phyloP scores from a whole-genome alignment of 2,888 invertebrate genomes.

The Perizoma flavofasciatum region DNA sequence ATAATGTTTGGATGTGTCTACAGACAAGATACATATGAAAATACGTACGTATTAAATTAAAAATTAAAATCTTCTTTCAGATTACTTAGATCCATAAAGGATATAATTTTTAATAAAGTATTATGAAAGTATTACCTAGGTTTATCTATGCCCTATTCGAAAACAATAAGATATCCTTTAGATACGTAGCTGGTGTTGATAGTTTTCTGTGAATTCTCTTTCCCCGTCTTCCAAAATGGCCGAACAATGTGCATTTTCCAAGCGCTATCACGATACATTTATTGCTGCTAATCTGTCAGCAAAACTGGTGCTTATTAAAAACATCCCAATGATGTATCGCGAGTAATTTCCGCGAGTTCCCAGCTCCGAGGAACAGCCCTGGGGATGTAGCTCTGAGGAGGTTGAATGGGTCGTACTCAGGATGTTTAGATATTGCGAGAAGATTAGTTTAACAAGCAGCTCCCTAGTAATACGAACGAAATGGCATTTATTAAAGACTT shows the following conservation, averaged over 20 bases:
- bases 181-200: neutral
- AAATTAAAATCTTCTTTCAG: no score
- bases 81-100: no score
- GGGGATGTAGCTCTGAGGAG: constrained; percentile 29
- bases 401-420: constrained; percentile 10
- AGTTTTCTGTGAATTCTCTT: neutral
- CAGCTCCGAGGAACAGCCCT: constrained; percentile 31
- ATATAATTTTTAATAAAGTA: no score
- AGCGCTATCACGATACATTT: constrained; percentile 22
- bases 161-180: no score
- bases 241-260: constrained; percentile 6
- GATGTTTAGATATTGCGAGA: neutral
- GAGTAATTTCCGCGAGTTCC: constrained; percentile 67
- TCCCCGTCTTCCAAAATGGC: neutral
- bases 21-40: no score
- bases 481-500: no score
- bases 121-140: no score
- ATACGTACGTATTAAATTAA: no score
- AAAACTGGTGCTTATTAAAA: constrained; percentile 72
- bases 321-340: constrained; percentile 77
- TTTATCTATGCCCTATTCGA: no score
- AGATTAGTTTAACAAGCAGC: no score
- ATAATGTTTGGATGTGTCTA: no score
- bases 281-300: constrained; percentile 40
- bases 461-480: no score